These are phyloP conservation scores for Cathartes aura DNA, from an alignment of 2,113 vertebrate genomes.

Conservation along the genomic window DNA sequence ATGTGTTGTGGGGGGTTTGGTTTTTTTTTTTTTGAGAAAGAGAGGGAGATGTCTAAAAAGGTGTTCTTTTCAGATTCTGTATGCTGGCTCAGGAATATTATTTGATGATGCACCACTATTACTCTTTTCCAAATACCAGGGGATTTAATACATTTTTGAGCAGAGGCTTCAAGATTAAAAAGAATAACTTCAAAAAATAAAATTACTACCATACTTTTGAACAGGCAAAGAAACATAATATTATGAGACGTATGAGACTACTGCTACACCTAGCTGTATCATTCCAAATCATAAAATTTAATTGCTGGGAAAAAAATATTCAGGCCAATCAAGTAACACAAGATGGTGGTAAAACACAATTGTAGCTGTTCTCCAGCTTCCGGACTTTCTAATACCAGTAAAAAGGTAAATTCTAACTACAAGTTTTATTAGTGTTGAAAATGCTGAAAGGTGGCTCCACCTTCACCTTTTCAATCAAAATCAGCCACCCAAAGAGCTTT, in stretches of 20 bases:
- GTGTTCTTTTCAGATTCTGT: not conserved
- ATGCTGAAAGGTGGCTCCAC: not conserved
- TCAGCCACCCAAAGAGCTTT: slow-evolving; percentile 28
- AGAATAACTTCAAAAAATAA: not conserved
- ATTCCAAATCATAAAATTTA: slow-evolving; percentile 37
- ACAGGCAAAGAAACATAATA: not conserved
- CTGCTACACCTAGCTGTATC: not conserved
- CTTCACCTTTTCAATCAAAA: slow-evolving; percentile 35
- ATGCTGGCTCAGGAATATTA: not conserved
- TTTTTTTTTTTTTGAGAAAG: not conserved
- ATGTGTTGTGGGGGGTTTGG: not conserved
- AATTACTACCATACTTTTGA: not conserved
- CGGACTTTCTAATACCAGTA: not conserved
- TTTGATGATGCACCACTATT: slow-evolving; percentile 2
- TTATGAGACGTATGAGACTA: not conserved
- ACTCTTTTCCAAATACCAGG: not conserved
- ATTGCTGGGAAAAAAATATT: slow-evolving; percentile 29
- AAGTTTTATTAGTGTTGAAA: slow-evolving; percentile 6
- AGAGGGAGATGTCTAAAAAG: not conserved
- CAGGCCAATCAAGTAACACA: not conserved
- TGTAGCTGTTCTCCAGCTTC: not conserved
- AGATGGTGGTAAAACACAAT: not conserved
- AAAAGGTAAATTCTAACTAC: not conserved
- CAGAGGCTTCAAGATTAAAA: slow-evolving; percentile 32
- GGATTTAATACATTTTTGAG: not conserved